Base-by-base conservation (phyloP, 1,140 invertebrate genomes). In the Protaetia brevitarsis region DNA sequence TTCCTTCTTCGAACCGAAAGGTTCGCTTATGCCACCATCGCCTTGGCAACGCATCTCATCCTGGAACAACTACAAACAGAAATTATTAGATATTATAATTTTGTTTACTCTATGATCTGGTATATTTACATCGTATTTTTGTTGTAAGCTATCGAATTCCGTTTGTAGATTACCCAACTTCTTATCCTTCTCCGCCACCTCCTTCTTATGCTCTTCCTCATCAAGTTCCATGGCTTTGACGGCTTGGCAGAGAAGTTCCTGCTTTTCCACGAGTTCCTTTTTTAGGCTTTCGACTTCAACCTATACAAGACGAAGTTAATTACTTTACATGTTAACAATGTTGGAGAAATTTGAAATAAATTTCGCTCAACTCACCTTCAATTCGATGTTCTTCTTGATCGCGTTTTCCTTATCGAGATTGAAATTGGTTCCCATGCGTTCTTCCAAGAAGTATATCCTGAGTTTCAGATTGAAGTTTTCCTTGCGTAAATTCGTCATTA, bases 391-490 rank as follows among this genome's bases (percentile, higher is more conserved):
- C 72, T 89, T 87, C 75, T 89, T 90, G 30, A 88, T 82, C 1
- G 85, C 76, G 78, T 87, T 84, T 31, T 86, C 83, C 57, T 83
- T 83, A 69, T 88, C 85, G 1, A 82, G 65, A 75, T 80, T 72
- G 80, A 82, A 82, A 71, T 85, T 79, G 72, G 85, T 78, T 67
- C 89, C 87, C 79, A 93, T 86, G 69, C 88, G 85, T 78, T 96
- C 94, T 77, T 97, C 93, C 57, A 96, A 81, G 76, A 95, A 93
- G 79, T 95, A 96, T 66, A 97, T 91, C 26, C 93, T 83, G 51
- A 96, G 79, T 78, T 96, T 96, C 0, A 96, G 80, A 78, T 94
- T 92, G 74, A 96, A 97, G 79, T 96, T 96, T 75, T 96, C 94
- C 74, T 95, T 95, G 66, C 90, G 88, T 45, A 96, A 79, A 11